phyloP scores from a whole-genome alignment of 2,113 vertebrate genomes.

The Hiodon alosoides region DNA sequence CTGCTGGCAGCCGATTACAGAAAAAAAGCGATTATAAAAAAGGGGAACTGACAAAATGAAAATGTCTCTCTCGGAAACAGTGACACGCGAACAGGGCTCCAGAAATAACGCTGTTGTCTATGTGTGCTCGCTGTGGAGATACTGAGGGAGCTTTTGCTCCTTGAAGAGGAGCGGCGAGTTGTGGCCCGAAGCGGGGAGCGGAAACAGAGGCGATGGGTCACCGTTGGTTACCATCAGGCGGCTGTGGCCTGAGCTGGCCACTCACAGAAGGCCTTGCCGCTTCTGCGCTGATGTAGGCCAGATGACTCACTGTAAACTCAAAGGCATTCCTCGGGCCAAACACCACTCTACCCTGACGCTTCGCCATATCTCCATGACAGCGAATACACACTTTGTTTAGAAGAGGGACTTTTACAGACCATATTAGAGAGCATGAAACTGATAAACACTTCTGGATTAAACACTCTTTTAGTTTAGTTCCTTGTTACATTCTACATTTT shows the following conservation, averaged over 20 bases:
- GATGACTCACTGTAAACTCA: slow-evolving; percentile 33
- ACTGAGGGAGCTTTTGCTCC: not conserved
- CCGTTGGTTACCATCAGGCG: no score
- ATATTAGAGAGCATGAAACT: slow-evolving; percentile 46
- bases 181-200: not conserved
- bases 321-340: slow-evolving; percentile 9
- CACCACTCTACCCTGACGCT: slow-evolving; percentile 22
- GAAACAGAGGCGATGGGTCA: no score
- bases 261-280: no score
- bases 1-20: slow-evolving; percentile 26
- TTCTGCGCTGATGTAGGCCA: slow-evolving; percentile 33
- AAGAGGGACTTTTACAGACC: slow-evolving; percentile 52
- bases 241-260: not conserved
- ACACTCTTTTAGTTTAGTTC: no score
- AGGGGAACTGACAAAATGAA: slow-evolving; percentile 1
- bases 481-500: not conserved
- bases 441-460: not conserved
- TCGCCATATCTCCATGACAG: slow-evolving; percentile 25
- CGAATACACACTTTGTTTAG: slow-evolving; percentile 55
- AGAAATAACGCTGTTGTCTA: slow-evolving; percentile 43
- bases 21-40: slow-evolving; percentile 2
- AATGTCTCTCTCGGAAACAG: slow-evolving; percentile 35
- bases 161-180: not conserved
- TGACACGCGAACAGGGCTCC: slow-evolving; percentile 37
- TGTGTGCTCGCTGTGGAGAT: slow-evolving; percentile 25